phyloP scores from a whole-genome alignment of 2,113 vertebrate genomes.

The Sapajus apella region DNA sequence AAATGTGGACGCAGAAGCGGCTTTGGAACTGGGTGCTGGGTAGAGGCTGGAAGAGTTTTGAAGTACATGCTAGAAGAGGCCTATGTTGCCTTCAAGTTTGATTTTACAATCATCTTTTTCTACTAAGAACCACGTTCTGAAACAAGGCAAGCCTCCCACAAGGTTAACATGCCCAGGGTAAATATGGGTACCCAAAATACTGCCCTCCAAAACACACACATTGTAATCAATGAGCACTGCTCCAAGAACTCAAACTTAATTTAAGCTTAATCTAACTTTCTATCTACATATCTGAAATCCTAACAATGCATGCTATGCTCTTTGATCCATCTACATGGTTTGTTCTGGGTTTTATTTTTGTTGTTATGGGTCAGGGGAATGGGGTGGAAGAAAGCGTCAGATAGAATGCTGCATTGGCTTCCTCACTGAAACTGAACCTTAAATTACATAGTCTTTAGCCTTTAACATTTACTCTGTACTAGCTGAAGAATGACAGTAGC shows the following conservation, averaged over 20 bases:
- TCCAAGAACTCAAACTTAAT: background rate
- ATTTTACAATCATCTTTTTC: background rate
- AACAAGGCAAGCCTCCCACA: background rate
- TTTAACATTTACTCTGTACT: background rate
- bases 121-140: background rate
- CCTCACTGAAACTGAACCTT: background rate
- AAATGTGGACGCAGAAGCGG: background rate
- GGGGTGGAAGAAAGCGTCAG: background rate
- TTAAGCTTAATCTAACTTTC: background rate
- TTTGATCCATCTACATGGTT: background rate
- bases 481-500: background rate
- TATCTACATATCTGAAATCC: background rate
- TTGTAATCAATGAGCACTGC: background rate
- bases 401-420: background rate
- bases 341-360: background rate
- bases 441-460: background rate
- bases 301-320: background rate
- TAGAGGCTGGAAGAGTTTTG: background rate
- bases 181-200: background rate
- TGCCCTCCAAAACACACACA: background rate
- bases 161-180: background rate
- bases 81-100: background rate
- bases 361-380: background rate
- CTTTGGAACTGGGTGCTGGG: background rate
- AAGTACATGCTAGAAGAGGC: background rate